Base-by-base conservation (phyloP, 2,888 invertebrate species). In the Tetragnatha montana region DNA sequence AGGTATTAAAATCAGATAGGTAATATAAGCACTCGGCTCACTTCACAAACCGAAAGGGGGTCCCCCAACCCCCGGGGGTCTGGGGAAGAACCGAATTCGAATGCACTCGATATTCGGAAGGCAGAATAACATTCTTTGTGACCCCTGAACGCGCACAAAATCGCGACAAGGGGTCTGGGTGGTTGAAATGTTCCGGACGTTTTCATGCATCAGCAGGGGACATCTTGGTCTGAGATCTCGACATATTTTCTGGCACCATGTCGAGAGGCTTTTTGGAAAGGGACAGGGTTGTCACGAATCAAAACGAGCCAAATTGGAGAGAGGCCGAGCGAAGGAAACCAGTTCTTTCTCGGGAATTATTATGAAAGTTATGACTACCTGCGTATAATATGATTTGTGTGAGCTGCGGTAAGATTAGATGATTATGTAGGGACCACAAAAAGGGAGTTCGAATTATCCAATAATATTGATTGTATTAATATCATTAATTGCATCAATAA, bases 241-340 rank as follows among this genome's bases (percentile, higher is more conserved):
- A 86, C 86, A 86, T 86, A 74, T 86, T 86, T 85, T 73, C 50
- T 51, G 86, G 79, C 71, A 79, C 80, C 80, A 80, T 51, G 50
- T 73, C 35, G 86, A 78, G 79, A 79, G 19, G 74, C 14, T 82
- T 74, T 82, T 71, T 35, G 71, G 70, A 69, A 47, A 70, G 71
- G 35, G 71, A 70, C 7, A 35, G 74, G 74, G 74, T 6, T 35
- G 8, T 17, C 35, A 35, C 35, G 4, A 35, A 35, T 35, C 35
- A 35, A 35, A 35, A 35, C 35, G 35, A 35, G 35, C 35, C 35
- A 35, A 35, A 35, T 35, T 35, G 35, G 35, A n/a, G n/a, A n/a
- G n/a, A n/a, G n/a, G n/a, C n/a, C n/a, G n/a, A n/a, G n/a, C n/a
- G n/a, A 35, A 35, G 35, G 35, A 35, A 35, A 35, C 35, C 4